Evolutionary conservation across 2,113 vertebrate species (phyloP).

Genomic region (Oreamnos americanus): DNA sequence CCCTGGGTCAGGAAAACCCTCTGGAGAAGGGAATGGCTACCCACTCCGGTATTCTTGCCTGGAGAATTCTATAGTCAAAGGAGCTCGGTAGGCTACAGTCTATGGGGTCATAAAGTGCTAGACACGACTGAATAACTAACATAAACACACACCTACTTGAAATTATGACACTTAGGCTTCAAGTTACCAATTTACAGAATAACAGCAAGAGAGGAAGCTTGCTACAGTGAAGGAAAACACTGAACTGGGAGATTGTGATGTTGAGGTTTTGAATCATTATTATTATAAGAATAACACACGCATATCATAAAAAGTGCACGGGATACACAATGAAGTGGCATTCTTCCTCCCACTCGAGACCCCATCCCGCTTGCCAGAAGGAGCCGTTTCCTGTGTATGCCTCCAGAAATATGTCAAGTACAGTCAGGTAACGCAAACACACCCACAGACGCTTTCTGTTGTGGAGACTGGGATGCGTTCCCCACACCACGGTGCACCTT

Average conservation of each 20-base stretch:
- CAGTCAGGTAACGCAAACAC: not conserved
- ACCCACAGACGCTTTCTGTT: not conserved
- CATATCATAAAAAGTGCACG: constrained; percentile 14
- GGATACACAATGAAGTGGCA: not conserved
- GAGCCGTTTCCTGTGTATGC: not conserved
- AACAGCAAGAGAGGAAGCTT: not conserved
- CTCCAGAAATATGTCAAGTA: constrained; percentile 26
- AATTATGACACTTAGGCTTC: constrained; percentile 40
- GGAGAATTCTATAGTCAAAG: not conserved
- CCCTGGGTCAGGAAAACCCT: not conserved
- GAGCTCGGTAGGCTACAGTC: not conserved
- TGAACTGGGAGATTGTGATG: not conserved
- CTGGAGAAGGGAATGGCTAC: not conserved
- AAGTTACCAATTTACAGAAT: not conserved
- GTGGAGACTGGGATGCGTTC: not conserved
- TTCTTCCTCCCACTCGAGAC: constrained; percentile 2
- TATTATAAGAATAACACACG: constrained; percentile 37
- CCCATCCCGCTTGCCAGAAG: constrained; percentile 39
- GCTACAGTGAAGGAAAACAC: not conserved
- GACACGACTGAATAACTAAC: not conserved
- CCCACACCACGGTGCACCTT: not conserved
- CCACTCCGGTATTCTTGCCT: not conserved
- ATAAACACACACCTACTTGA: not conserved
- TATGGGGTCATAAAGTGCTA: not conserved
- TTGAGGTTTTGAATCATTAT: constrained; percentile 37